Evolutionary conservation across 2,797 vertebrate species (phyloP).

Genomic region (Gymnothorax reevesii): DNA sequence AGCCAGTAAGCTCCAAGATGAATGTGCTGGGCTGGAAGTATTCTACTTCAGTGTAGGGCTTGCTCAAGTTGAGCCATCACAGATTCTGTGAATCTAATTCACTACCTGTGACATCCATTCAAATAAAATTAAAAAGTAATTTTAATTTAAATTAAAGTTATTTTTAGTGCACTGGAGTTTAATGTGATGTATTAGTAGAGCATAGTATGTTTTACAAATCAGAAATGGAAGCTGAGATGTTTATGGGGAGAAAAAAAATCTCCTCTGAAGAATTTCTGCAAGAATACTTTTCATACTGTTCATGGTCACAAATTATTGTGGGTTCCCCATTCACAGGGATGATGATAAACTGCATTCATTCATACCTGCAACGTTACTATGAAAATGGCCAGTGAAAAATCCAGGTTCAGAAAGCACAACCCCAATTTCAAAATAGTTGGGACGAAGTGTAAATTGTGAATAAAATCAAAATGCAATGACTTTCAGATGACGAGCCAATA

Average conservation of each 20-base stretch:
- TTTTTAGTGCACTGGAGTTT: too few species aligned
- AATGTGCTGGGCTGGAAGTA: constrained; percentile 65
- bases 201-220: neutral
- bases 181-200: neutral
- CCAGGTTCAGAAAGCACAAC: too few species aligned
- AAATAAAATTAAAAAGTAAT: neutral
- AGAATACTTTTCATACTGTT: neutral
- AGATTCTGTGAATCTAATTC: neutral
- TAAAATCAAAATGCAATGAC: too few species aligned
- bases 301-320: neutral
- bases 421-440: too few species aligned
- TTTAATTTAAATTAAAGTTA: neutral
- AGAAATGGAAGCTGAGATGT: neutral
- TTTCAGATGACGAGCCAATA: too few species aligned
- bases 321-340: neutral
- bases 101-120: neutral
- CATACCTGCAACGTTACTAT: neutral
- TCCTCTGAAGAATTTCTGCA: neutral
- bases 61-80: neutral
- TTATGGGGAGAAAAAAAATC: neutral
- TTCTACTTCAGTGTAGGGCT: constrained; percentile 65
- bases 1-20: constrained; percentile 47
- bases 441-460: too few species aligned
- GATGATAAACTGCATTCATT: neutral
- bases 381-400: neutral